Evolutionary conservation across 2,797 vertebrate species (phyloP).

Genomic region (Petrocephalus sullivani): DNA sequence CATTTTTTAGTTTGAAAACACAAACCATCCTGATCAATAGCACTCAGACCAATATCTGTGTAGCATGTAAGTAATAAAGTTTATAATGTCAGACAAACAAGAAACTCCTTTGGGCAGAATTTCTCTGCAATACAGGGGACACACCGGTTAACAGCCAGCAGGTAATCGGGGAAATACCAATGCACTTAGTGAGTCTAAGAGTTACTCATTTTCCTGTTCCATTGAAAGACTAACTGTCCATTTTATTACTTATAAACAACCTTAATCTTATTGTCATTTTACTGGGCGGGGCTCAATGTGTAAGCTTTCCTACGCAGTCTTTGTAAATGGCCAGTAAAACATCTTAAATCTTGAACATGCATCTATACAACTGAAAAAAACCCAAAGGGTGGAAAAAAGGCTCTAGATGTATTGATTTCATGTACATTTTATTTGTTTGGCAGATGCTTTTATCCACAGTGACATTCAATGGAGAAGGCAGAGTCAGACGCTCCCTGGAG

Average conservation of each 20-base stretch:
- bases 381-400: not conserved
- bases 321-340: not conserved
- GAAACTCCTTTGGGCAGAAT: not conserved
- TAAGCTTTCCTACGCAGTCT: not conserved
- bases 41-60: not conserved
- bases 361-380: not conserved
- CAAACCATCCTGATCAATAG: not conserved
- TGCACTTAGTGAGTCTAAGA: not conserved
- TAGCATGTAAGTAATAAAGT: not conserved
- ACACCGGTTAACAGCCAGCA: not conserved
- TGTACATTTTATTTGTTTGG: not conserved
- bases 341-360: not conserved
- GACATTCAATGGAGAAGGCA: not conserved
- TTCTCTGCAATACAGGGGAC: not conserved
- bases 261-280: not conserved
- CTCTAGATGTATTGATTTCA: not conserved
- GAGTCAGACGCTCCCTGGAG: not conserved
- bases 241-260: not conserved
- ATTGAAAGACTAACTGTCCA: not conserved
- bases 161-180: no score
- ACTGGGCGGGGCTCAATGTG: not conserved
- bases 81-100: not conserved
- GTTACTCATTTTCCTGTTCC: not conserved
- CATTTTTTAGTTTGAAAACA: not conserved
- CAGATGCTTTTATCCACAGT: not conserved